A percentile compares a stretch with the other conserved stretches of the same genome.
phyloP scores from a whole-genome alignment of 2,113 vertebrate genomes.

The Erythrocercus mccallii region DNA sequence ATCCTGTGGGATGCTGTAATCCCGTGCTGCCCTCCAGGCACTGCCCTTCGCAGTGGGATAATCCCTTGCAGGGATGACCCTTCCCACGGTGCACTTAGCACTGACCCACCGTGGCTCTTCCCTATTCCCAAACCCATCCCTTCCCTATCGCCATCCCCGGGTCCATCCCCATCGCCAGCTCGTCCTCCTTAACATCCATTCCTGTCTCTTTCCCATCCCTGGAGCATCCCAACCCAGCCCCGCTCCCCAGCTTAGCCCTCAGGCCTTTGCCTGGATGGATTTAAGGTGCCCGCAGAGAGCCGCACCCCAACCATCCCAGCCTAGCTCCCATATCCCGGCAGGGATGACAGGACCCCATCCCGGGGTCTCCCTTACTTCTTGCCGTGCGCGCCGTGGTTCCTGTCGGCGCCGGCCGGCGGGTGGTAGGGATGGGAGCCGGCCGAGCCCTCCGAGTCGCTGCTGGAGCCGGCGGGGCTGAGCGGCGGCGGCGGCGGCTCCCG shows the following conservation, averaged over 20 bases:
- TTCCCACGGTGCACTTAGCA: neutral
- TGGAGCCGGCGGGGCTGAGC: slow-evolving; percentile 78
- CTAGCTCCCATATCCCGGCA: accelerated
- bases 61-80: neutral
- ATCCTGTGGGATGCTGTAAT: neutral
- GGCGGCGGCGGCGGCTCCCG: slow-evolving; percentile 72
- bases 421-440: slow-evolving; percentile 72
- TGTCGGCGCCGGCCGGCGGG: slow-evolving; percentile 50
- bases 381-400: slow-evolving; percentile 74
- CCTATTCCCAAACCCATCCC: neutral
- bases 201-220: neutral
- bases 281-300: accelerated
- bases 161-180: neutral
- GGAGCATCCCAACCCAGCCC: neutral
- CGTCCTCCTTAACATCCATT: neutral
- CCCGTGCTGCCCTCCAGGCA: neutral
- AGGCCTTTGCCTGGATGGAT: neutral
- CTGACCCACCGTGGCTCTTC: accelerated
- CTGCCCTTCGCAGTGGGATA: accelerated
- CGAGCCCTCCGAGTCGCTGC: slow-evolving; percentile 86
- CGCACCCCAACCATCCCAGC: neutral
- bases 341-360: accelerated
- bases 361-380: slow-evolving; percentile 79
- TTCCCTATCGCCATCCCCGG: neutral
- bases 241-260: neutral